Conservation (phyloP, 2,797 vertebrate genomes). For the Xenops minutus region DNA sequence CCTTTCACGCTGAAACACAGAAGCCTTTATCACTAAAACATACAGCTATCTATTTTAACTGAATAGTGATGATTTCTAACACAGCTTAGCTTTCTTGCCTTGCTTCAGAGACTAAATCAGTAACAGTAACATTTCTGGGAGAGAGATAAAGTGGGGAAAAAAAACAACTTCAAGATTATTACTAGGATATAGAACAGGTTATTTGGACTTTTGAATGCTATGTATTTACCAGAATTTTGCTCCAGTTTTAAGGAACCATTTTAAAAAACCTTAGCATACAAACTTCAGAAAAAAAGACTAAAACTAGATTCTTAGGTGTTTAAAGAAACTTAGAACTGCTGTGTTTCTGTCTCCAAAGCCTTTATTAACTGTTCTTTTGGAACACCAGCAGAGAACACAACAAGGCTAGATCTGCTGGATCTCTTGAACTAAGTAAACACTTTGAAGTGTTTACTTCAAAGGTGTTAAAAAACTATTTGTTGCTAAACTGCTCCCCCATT, state of each 20-base stretch:
- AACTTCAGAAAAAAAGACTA: not conserved
- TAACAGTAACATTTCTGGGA: not conserved
- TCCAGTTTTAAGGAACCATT: not conserved
- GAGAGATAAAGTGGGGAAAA: not conserved
- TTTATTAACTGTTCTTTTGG: not conserved
- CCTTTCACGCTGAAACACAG: not conserved
- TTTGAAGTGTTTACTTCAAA: not conserved
- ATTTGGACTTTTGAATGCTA: not conserved
- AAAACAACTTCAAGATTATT: not conserved
- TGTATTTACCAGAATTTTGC: not conserved
- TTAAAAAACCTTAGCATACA: not conserved
- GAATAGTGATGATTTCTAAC: not conserved
- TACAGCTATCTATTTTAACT: not conserved
- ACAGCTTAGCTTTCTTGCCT: not conserved
- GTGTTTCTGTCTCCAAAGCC: not conserved
- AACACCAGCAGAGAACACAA: not conserved
- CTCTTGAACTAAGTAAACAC: not conserved
- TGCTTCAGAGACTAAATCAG: not conserved
- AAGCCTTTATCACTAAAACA: not conserved
- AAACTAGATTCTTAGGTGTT: not conserved
- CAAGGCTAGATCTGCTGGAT: not conserved
- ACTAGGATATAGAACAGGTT: not conserved
- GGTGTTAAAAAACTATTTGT: not conserved
- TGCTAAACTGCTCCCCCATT: not conserved
- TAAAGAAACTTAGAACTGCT: not conserved